Conservation (phyloP, 2,113 vertebrate species). For the Tangachromis dhanisi region DNA sequence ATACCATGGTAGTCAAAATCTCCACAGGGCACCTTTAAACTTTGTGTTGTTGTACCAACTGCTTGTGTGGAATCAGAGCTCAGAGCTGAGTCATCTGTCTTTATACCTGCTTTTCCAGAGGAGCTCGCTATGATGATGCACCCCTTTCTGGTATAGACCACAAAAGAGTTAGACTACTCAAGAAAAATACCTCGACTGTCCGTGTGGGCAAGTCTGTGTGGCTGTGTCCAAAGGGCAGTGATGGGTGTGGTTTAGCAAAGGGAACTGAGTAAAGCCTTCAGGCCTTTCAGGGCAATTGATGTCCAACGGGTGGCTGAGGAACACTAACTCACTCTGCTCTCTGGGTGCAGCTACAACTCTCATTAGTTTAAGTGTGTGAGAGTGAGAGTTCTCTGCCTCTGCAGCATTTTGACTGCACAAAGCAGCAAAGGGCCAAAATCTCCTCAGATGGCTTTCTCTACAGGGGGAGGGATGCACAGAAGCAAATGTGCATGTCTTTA, state of each 20-base stretch:
- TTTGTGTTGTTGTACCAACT: not conserved
- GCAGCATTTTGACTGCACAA: conserved; percentile 1
- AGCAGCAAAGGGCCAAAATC: conserved; percentile 18
- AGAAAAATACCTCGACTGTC: not conserved
- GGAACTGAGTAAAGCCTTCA: conserved; percentile 23
- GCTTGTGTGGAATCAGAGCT: not conserved
- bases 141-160: not conserved
- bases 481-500: not conserved
- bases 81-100: not conserved
- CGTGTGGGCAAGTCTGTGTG: not conserved
- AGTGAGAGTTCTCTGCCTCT: conserved; percentile 20
- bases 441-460: conserved; percentile 4
- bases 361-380: conserved; percentile 60
- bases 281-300: conserved; percentile 22
- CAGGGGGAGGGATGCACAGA: not conserved
- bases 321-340: conserved; percentile 41
- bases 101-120: not conserved
- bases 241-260: conserved; percentile 16
- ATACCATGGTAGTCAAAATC: not conserved
- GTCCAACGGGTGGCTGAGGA: conserved; percentile 28
- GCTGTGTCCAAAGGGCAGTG: not conserved
- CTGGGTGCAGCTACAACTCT: conserved; percentile 49
- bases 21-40: not conserved
- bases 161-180: not conserved
- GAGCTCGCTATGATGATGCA: not conserved